Base-by-base conservation (phyloP, 2,888 invertebrate species). In the Venustoraphidia nigricollis region DNA sequence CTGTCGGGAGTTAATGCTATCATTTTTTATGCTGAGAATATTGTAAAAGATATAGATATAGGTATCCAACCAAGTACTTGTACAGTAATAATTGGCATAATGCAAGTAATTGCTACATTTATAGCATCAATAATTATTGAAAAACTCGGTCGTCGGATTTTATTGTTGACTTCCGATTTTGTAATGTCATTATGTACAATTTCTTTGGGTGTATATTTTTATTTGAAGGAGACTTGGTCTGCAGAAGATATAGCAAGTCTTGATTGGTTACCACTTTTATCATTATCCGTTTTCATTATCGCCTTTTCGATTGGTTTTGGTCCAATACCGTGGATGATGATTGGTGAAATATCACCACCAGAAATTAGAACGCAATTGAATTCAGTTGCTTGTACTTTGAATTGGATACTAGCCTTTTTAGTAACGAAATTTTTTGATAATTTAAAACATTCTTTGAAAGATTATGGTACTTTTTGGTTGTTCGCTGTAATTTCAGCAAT, bases 321-420 rank as follows among this genome's bases (percentile, higher is more conserved):
- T 0, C 92, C 92, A 0, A 85, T 92, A 42, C 91, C 91, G 0
- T 88, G 87, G 87, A 75, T 90, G 72, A 83, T 87, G 72, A 72
- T 83, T 63, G 78, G 89, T 3, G 92, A 92, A 63, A 69, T 92
- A 10, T 84, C 92, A 62, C 75, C 86, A 44, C 72, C 82, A 2
- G 81, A 87, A 57, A 83, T 89, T 50, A 87, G 87, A 61, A 82
- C 79, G 4, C 72, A 83, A 46, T 83, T 83, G 27, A 77, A 81
- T 14, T 84, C 88, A 1, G 77, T 86, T 27, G 85, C 87, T 1
- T 85, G 87, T 17, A 77, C 88, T 1, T 74, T 85, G 45, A 91
- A 89, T 62, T 90, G 90, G 89, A 63, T 83, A 11, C 69, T 86
- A 56, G 84, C 84, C 41, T 90, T 90, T 62, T 59, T 87, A 1